Conservation (phyloP, 2,888 invertebrate genomes). For the Maniola hyperantus region DNA sequence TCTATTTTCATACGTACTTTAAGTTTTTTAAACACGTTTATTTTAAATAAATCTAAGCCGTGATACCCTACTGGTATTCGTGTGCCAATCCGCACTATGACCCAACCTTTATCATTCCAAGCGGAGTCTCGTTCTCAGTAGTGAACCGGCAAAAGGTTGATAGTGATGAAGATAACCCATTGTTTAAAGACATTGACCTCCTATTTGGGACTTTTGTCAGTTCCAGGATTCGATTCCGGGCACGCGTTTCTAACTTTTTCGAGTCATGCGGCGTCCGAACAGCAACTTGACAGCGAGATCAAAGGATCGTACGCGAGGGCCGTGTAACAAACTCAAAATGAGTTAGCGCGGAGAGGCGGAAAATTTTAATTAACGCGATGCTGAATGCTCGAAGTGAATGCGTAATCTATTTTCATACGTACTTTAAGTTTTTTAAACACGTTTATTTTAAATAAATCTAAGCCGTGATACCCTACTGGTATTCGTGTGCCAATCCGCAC, state of each 20-base stretch:
- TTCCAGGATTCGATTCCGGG: too few relatives aligned
- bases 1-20: background rate
- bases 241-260: too few relatives aligned
- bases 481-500: too few relatives aligned
- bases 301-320: slow-evolving; percentile 25
- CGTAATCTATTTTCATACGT: slow-evolving; percentile 6
- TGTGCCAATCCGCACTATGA: too few relatives aligned
- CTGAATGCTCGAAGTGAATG: slow-evolving; percentile 22
- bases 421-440: background rate
- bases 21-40: background rate
- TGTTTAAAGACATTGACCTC: too few relatives aligned
- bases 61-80: too few relatives aligned
- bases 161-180: too few relatives aligned
- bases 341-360: slow-evolving; percentile 33
- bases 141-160: too few relatives aligned
- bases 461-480: too few relatives aligned
- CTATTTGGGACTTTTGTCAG: too few relatives aligned
- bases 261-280: slow-evolving; percentile 8
- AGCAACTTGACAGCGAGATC: slow-evolving; percentile 22
- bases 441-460: background rate
- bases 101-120: too few relatives aligned
- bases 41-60: background rate
- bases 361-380: slow-evolving; percentile 32
- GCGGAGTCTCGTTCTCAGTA: too few relatives aligned
- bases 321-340: slow-evolving; percentile 31